These are phyloP conservation scores for Mixornis gularis DNA, from an alignment of 2,113 vertebrate genomes.

Conservation along the genomic window DNA sequence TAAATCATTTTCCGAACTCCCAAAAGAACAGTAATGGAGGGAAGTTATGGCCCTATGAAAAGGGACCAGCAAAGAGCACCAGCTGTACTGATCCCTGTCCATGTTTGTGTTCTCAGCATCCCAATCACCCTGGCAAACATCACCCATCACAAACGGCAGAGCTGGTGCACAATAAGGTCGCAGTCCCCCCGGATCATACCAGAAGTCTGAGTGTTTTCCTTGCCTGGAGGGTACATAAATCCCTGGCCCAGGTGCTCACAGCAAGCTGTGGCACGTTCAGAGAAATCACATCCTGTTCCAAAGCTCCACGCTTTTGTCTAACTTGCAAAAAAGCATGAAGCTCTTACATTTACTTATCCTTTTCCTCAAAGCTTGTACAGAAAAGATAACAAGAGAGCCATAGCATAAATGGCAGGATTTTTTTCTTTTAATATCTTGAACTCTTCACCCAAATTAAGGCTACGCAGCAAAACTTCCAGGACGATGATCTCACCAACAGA, in stretches of 20 bases:
- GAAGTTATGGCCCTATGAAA: not conserved
- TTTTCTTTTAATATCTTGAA: not conserved
- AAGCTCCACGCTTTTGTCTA: not conserved
- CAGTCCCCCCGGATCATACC: not conserved
- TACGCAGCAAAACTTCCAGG: not conserved
- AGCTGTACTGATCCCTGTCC: not conserved
- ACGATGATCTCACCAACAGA: not conserved
- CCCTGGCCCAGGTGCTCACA: not conserved
- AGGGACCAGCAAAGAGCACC: not conserved
- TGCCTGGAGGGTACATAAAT: accelerated
- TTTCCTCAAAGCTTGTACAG: not conserved
- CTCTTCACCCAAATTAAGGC: not conserved
- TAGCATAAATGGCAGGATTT: not conserved
- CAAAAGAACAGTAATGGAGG: not conserved
- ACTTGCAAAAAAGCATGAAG: not conserved
- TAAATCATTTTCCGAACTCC: not conserved
- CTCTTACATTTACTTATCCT: not conserved
- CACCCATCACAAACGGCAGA: not conserved
- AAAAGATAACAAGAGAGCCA: not conserved
- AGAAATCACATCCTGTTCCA: not conserved
- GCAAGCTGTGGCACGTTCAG: not conserved
- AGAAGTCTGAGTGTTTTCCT: not conserved
- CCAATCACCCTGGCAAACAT: not conserved
- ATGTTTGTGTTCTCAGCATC: not conserved
- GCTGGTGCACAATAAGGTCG: not conserved